phyloP scores from a whole-genome alignment of 2,888 invertebrate genomes.

The Heliconius cydno region DNA sequence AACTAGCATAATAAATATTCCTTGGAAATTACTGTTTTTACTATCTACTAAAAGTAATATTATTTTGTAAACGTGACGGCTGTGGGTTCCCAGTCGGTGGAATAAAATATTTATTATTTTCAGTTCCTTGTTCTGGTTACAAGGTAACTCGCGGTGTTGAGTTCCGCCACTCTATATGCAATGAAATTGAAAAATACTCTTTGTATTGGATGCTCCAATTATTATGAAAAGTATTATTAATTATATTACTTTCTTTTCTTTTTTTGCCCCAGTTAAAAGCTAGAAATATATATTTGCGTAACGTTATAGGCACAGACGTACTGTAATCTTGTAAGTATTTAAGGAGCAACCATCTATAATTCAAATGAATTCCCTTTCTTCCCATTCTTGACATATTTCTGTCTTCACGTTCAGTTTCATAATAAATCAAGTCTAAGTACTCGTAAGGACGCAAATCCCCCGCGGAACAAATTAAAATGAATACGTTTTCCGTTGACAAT shows the following conservation, averaged over 20 bases:
- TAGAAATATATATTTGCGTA: background rate
- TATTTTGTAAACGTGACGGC: background rate
- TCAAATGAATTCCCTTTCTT: conserved; percentile 23
- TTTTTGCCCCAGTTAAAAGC: too few relatives aligned
- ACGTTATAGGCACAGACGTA: background rate
- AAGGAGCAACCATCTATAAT: conserved; percentile 10
- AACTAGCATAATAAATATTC: background rate
- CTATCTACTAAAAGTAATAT: too few relatives aligned
- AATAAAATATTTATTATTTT: too few relatives aligned
- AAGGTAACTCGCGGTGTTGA: too few relatives aligned
- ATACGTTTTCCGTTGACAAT: conserved; percentile 54
- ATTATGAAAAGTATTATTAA: too few relatives aligned
- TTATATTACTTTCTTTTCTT: too few relatives aligned
- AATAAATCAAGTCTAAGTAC: conserved; percentile 53
- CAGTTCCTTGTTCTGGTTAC: too few relatives aligned
- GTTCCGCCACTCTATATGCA: too few relatives aligned
- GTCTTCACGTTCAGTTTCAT: conserved; percentile 32
- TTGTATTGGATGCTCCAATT: too few relatives aligned
- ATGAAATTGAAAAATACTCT: too few relatives aligned
- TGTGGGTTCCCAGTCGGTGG: too few relatives aligned
- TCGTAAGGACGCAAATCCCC: conserved; percentile 61
- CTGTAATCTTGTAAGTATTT: background rate
- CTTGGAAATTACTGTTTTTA: conserved; percentile 5
- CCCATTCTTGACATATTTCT: conserved; percentile 16
- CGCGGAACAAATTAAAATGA: conserved; percentile 69